Evolutionary conservation across 2,113 vertebrate species (phyloP).

Genomic region (Balaeniceps rex): DNA sequence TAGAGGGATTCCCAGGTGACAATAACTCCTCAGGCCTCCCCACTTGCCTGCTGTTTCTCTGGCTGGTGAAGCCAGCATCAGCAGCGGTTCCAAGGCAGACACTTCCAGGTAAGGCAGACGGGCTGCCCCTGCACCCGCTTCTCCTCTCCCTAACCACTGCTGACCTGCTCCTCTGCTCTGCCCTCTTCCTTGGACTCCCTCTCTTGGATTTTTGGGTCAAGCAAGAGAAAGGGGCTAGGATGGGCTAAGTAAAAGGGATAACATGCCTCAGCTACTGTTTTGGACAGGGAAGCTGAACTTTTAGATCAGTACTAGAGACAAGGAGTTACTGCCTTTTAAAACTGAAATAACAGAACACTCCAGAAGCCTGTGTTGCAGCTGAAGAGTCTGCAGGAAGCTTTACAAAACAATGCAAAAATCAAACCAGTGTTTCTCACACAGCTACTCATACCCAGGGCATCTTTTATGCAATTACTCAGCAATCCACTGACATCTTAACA

Average conservation of each 20-base stretch:
- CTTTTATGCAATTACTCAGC: neutral
- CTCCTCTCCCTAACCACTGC: neutral
- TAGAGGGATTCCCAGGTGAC: neutral
- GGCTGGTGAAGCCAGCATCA: neutral
- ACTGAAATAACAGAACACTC: neutral
- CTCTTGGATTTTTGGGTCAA: neutral
- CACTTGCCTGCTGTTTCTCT: neutral
- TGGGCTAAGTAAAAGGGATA: neutral
- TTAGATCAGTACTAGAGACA: neutral
- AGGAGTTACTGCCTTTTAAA: neutral
- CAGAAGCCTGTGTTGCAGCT: neutral
- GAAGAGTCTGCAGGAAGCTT: neutral
- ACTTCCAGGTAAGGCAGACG: neutral
- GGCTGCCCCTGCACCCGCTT: neutral
- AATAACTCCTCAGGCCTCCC: neutral
- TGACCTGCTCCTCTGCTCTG: neutral
- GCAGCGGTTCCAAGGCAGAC: neutral
- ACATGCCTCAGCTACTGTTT: neutral
- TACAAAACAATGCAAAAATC: neutral
- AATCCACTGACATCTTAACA: neutral
- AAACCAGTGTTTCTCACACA: neutral
- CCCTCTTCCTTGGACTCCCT: neutral
- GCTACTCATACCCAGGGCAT: neutral
- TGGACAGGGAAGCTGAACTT: neutral
- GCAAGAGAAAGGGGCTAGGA: neutral